Percentiles rank a stretch among this genome's conserved stretches.
phyloP scores from a whole-genome alignment of 1,140 invertebrate genomes.

The Heterodera carotae region DNA sequence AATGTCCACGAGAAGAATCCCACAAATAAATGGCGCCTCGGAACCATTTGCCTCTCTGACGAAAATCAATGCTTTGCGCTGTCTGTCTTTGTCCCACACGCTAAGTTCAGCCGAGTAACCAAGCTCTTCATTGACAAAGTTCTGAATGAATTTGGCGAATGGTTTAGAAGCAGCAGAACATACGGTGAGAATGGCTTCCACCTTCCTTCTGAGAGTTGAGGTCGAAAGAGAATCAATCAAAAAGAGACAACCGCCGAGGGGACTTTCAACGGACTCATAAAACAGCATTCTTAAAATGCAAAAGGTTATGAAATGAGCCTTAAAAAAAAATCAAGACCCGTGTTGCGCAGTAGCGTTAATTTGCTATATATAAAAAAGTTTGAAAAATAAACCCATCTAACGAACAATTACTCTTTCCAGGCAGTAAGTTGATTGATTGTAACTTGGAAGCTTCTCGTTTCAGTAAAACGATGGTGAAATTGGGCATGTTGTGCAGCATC shows the following conservation, averaged over 20 bases:
- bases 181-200: constrained; percentile 36
- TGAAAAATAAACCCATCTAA: too few species aligned
- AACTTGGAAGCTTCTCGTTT: constrained; percentile 45
- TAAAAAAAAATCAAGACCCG: too few species aligned
- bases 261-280: constrained; percentile 17
- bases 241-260: constrained; percentile 37
- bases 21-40: constrained; percentile 41
- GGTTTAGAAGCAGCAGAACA: constrained; percentile 8
- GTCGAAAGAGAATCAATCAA: constrained; percentile 25
- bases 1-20: constrained; percentile 35
- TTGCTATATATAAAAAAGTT: too few species aligned
- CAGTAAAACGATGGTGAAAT: constrained; percentile 49
- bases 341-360: too few species aligned
- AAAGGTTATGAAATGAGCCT: not conserved
- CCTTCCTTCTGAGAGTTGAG: constrained; percentile 35
- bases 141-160: constrained; percentile 36
- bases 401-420: constrained; percentile 42
- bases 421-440: constrained; percentile 27
- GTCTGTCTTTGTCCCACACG: constrained; percentile 31
- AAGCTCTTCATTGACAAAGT: constrained; percentile 43
- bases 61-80: constrained; percentile 41
- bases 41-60: constrained; percentile 31
- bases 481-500: constrained; percentile 38
- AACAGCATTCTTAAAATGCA: constrained; percentile 27
- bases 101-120: constrained; percentile 48